Base-by-base conservation (phyloP, 2,888 invertebrate genomes). In the Drosophila kanekoi region DNA sequence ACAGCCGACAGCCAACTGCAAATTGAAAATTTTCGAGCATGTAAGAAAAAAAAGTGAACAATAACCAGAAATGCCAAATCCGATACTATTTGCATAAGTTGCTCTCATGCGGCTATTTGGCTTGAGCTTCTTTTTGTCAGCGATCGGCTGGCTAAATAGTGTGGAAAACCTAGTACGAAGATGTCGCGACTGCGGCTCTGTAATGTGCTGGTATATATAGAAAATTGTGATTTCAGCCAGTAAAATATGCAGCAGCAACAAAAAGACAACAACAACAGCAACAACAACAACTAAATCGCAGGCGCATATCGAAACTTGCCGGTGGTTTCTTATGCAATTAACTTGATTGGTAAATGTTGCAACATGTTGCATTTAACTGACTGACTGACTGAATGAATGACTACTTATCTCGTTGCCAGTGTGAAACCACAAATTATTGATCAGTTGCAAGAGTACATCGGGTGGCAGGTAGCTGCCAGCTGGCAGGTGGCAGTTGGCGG, bases 1-100 rank as follows among this genome's bases (percentile, higher is more conserved):
- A 58, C 38, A 37, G 68, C 44, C 41, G 44, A 58, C 38, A 37
- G 68, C 44, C 41, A 41, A 38, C 38, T 32, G 70, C 35, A 56
- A 72, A 40, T 28, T 32, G 38, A 48, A 52, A 40, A 52, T 45
- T 38, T 38, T 49, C 32, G 43, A 32, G 33, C 28, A 38, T 45
- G 51, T n/a, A n/a, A n/a, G 10, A 40, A 57, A 43, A 40, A 49
- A 16, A 47, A 52, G 35, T 57, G n/a, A 85, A 89, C 89, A 87
- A 85, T 87, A 89, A 85, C 86, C 88, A 85, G 88, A 89, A 85
- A 84, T 87, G 61, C 75, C 65, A 54, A 64, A 65, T 51, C 28
- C 52, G 38, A 74, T 74, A 72, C 67, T 64, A 87, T 84, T 83
- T 83, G 73, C 77, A 85, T 87, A 80, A 60, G 49, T 56, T 56